Conservation (phyloP, 1,140 invertebrate species). For the Plectus sambesii region DNA sequence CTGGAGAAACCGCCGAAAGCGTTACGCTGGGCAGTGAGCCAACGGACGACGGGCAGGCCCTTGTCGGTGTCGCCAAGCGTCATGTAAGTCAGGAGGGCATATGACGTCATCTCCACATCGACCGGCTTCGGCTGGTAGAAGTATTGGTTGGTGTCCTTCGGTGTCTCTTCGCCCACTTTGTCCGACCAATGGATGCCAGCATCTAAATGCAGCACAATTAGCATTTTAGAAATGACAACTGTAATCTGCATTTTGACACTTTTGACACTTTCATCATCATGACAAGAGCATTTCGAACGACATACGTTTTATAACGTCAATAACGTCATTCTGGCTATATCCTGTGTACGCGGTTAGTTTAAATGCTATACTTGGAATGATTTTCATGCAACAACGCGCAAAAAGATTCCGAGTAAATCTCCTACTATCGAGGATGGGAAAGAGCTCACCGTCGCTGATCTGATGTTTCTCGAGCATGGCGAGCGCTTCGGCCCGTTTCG, state of each 20-base stretch:
- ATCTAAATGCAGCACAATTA: constrained; percentile 45
- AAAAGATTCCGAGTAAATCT: background rate
- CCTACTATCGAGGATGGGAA: background rate
- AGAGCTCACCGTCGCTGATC: constrained; percentile 44
- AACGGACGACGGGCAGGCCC: constrained; percentile 66
- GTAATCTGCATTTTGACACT: constrained; percentile 1
- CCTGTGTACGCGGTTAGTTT: too few relatives aligned
- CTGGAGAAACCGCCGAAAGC: constrained; percentile 68
- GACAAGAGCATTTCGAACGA: too few relatives aligned
- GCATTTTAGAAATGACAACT: background rate
- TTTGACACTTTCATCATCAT: too few relatives aligned
- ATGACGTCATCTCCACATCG: constrained; percentile 76
- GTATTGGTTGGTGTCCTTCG: constrained; percentile 60
- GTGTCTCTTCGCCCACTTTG: constrained; percentile 21
- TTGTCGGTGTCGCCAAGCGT: constrained; percentile 56
- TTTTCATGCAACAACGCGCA: background rate
- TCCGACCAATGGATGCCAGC: constrained; percentile 64
- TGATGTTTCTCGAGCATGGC: constrained; percentile 56
- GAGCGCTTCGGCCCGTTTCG: constrained; percentile 57
- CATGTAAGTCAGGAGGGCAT: constrained; percentile 60
- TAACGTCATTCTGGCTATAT: background rate
- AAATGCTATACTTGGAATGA: too few relatives aligned
- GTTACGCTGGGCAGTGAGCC: constrained; percentile 70
- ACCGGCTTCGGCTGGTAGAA: constrained; percentile 57
- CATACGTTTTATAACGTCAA: too few relatives aligned